Evolutionary conservation across 2,797 vertebrate genomes (phyloP), one percentile per base, ranked within the genome.

Genomic region (Trichosurus vulpecula): DNA sequence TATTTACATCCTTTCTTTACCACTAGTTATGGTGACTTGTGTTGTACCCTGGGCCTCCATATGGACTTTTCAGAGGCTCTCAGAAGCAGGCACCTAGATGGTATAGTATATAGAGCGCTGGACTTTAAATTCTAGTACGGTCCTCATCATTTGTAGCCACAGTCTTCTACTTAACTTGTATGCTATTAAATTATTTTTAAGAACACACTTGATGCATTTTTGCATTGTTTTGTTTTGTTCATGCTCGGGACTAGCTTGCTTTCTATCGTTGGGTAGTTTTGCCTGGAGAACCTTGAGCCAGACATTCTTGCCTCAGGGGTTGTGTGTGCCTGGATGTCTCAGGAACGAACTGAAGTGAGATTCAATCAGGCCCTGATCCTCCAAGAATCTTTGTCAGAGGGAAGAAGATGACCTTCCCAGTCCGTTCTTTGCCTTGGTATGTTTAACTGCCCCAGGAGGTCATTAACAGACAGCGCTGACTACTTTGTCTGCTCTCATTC

Each of bases 401-500:
- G 57, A 97, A 95, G 93, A 97, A 98, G 97, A 95, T 98, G 98
- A 98, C 98, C 98, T 98, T 98, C 98, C 96, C 98, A 98, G 98
- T 98, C 98, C 98, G 96, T 97, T 98, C 96, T 98, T 98, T 98
- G 98, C 98, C 98, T 98, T 54, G 58, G 96, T 97, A 97, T 98
- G 97, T 97, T 98, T 98, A 98, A 98, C 97, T 98, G 98, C 98
- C 98, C 98, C 98, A 0, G 98, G 98, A 98, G 98, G 98, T 98
- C 97, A 98, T 98, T 99, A 98, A 98, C 96, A 97, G 97, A 98
- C 97, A 98, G 98, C 97, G 97, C 98, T 98, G 98, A 98, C 98
- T 98, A 96, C 98, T 99, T 99, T 99, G 98, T 99, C 98, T 98
- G 96, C 98, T 98, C 98, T 98, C 98, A 98, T 98, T 98, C 98